A percentile compares a stretch with the other conserved stretches of the same genome.
These are phyloP conservation scores for Molothrus ater DNA, from an alignment of 2,797 vertebrate species.

Conservation along the genomic window DNA sequence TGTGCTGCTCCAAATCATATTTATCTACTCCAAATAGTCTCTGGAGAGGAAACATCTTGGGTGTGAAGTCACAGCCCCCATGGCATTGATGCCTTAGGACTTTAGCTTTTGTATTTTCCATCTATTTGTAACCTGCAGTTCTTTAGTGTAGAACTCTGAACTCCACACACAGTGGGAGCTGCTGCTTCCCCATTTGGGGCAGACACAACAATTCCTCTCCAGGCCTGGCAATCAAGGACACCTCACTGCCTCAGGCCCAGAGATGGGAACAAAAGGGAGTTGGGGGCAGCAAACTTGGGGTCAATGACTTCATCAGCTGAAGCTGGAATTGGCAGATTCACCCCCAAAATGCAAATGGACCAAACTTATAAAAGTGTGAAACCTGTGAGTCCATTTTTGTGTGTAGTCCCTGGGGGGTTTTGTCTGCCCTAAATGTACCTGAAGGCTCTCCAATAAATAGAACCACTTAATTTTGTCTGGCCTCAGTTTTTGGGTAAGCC, in stretches of 20 bases:
- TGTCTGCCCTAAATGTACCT: background rate
- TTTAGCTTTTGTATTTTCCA: fast-evolving
- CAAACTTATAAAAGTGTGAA: background rate
- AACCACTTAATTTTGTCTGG: background rate
- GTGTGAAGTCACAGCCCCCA: background rate
- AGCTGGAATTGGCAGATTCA: background rate
- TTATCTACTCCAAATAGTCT: constrained; percentile 38
- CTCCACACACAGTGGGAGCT: background rate
- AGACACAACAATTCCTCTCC: background rate
- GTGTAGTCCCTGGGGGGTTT: no score
- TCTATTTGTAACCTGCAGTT: background rate
- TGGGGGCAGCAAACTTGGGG: background rate
- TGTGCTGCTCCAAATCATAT: background rate
- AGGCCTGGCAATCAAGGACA: background rate
- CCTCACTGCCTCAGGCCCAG: background rate
- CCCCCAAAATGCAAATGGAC: background rate
- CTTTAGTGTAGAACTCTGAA: background rate
- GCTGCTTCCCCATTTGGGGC: background rate
- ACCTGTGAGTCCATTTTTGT: background rate
- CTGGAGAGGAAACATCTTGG: constrained; percentile 4
- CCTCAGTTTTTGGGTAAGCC: background rate
- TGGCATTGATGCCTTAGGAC: no score
- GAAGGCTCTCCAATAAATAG: background rate
- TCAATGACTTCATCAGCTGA: background rate
- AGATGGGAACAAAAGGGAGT: background rate